Evolutionary conservation across 2,888 invertebrate species (phyloP).

Genomic region (Polyommatus icarus): DNA sequence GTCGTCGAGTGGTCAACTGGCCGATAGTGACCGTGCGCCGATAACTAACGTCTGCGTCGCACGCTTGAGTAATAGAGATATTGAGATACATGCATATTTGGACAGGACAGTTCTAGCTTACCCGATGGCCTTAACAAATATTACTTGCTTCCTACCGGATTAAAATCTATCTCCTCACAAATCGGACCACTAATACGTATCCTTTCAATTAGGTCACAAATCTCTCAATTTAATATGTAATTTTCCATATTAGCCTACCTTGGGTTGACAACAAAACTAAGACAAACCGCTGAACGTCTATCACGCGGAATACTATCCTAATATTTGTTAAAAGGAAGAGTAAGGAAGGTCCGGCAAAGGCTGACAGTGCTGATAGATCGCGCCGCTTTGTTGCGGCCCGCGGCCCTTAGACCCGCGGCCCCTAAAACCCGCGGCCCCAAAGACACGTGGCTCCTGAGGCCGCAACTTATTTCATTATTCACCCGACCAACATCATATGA

Average conservation of each 20-base stretch:
- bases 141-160: not conserved
- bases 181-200: not conserved
- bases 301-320: not conserved
- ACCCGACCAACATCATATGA: conserved; percentile 55
- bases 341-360: conserved; percentile 36
- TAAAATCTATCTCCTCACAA: not conserved
- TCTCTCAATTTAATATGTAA: not conserved
- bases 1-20: not conserved
- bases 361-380: conserved; percentile 48
- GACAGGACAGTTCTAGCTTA: not conserved
- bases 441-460: not conserved
- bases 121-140: not conserved
- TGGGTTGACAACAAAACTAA: not conserved
- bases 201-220: not conserved
- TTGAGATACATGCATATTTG: not conserved
- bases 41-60: conserved; percentile 14
- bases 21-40: not conserved
- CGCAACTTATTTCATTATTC: conserved; percentile 63
- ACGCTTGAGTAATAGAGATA: not conserved
- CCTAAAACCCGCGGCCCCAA: too few species aligned
- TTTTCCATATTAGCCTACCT: not conserved
- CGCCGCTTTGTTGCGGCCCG: conserved; percentile 39
- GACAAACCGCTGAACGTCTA: not conserved
- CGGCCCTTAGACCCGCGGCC: conserved; percentile 34
- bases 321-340: conserved; percentile 14